Base-by-base conservation (phyloP, 2,797 vertebrate genomes). In the Pipistrellus nathusii region DNA sequence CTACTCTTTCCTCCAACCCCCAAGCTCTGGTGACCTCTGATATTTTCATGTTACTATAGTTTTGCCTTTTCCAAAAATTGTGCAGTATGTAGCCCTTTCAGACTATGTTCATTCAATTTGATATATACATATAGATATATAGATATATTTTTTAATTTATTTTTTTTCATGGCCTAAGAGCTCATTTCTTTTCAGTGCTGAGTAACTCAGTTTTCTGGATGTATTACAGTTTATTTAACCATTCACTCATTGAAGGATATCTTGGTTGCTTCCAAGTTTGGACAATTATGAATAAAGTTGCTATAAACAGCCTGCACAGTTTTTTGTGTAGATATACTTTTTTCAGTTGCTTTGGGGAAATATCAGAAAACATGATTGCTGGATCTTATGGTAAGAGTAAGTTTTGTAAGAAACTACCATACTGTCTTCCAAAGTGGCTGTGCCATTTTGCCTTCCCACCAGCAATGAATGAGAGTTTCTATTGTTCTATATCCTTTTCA, bases 1-100 rank as follows among this genome's bases (percentile, higher is more conserved):
- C n/a, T 48, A 38, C 17, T 69, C 25, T 85, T 53, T 25, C 25
- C 46, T 51, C 10, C 6, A 9, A 48, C n/a, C 20, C 21, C 21
- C 14, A 71, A 48, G 9, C 14, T n/a, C 38, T 59, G 51, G n/a
- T 23, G 32, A 81, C 2, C 35, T 30, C 55, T 32, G 15, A 55
- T 57, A n/a, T 23, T 44, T 73, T 44, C 8, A 41, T 46, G 3
- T 62, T 48, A 72, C 23, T 4, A 44, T 41, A 55, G 20, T 82
- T 72, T 75, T 73, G 6, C 46, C 85, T 82, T 88, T 93, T 82
- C 77, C 66, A 76, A 32, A 88, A 59, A 73, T 64, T 27, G 32
- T 20, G 30, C 8, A 73, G 44, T 73, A 55, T 4, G 30, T 35
- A 81, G 51, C 15, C 21, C 62, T 73, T 66, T 66, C 35, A 44